phyloP scores from a whole-genome alignment of 1,140 invertebrate species.

The Drosophila nasuta region DNA sequence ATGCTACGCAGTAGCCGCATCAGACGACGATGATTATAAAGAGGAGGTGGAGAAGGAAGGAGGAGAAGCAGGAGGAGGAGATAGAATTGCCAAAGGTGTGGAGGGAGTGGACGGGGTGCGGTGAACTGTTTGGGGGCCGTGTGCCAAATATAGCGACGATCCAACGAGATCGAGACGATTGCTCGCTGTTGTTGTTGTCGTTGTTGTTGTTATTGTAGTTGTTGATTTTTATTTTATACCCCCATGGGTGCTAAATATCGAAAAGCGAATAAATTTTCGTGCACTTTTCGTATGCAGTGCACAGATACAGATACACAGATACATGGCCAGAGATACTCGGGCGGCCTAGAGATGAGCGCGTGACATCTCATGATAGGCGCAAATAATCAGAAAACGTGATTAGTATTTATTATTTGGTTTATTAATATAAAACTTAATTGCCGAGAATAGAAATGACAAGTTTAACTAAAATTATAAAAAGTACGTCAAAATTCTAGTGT shows the following conservation, averaged over 20 bases:
- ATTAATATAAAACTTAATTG: too few relatives aligned
- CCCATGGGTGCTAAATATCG: constrained; percentile 81
- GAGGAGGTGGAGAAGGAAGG: not conserved
- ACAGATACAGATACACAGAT: constrained; percentile 68
- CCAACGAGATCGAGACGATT: constrained; percentile 37
- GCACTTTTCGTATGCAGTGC: constrained; percentile 65
- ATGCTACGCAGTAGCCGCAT: constrained; percentile 18
- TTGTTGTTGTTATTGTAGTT: not conserved
- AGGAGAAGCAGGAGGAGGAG: not conserved
- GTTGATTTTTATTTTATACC: constrained; percentile 55
- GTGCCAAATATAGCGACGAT: constrained; percentile 50
- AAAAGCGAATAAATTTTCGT: constrained; percentile 76
- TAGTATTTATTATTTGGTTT: not conserved
- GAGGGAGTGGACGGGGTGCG: not conserved
- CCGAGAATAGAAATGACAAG: too few relatives aligned
- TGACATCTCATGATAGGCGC: not conserved
- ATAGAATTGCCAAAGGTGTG: not conserved
- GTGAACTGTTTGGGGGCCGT: constrained; percentile 10
- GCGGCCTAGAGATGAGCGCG: constrained; percentile 36
- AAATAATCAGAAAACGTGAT: not conserved
- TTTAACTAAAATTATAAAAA: too few relatives aligned
- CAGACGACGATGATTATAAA: not conserved
- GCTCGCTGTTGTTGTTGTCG: not conserved
- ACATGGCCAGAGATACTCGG: constrained; percentile 45
- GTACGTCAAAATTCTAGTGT: too few relatives aligned